Conservation (phyloP, 2,113 vertebrate genomes). For the Tursiops truncatus region DNA sequence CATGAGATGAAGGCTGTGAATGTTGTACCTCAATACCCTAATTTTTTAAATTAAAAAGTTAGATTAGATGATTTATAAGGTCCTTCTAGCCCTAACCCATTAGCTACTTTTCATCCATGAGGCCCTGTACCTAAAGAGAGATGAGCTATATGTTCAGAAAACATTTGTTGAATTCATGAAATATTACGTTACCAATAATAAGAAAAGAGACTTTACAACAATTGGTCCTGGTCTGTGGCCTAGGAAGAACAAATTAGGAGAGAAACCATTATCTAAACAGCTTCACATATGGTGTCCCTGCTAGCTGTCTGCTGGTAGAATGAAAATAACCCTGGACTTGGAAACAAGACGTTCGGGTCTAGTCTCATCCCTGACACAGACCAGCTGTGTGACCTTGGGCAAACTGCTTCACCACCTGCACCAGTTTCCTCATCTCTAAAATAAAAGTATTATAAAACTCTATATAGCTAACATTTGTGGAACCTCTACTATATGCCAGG, state of each 20-base stretch:
- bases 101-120: not conserved
- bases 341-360: not conserved
- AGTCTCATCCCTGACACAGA: constrained; percentile 35
- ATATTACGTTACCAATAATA: not conserved
- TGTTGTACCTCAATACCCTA: not conserved
- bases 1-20: not conserved
- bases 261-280: not conserved
- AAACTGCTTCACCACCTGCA: constrained; percentile 6
- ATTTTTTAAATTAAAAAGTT: not conserved
- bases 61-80: not conserved
- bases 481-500: not conserved
- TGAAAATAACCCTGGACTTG: constrained; percentile 3
- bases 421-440: constrained; percentile 26
- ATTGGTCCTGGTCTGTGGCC: not conserved
- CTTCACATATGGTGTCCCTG: not conserved
- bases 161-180: constrained; percentile 4
- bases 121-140: not conserved
- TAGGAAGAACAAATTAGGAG: not conserved
- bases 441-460: constrained; percentile 39
- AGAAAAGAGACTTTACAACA: constrained; percentile 11
- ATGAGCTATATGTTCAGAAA: not conserved
- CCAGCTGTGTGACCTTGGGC: not conserved
- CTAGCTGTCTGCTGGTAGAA: not conserved
- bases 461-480: constrained; percentile 34
- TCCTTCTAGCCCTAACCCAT: not conserved